Conservation (phyloP, 2,113 vertebrate genomes). For the Eulacestoma nigropectus region DNA sequence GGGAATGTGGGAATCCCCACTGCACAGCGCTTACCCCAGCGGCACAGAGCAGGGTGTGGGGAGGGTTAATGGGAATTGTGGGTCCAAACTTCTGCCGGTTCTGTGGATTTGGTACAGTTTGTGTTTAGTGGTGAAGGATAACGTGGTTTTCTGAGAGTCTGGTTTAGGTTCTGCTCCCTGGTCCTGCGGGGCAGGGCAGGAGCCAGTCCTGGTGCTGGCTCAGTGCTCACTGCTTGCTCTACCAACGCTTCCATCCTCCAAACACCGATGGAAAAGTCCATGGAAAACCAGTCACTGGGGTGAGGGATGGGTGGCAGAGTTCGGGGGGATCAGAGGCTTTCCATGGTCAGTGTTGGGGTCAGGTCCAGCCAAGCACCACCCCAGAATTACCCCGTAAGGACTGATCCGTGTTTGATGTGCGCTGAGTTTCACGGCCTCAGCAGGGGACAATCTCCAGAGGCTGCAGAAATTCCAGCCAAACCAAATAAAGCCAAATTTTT, state of each 20-base stretch:
- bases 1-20: background rate
- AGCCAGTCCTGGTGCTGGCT: background rate
- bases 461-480: background rate
- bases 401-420: background rate
- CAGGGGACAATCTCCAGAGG: background rate
- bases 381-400: rapidly evolving
- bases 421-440: background rate
- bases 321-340: rapidly evolving
- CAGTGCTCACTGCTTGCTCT: rapidly evolving
- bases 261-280: rapidly evolving
- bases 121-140: background rate
- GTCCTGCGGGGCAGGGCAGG: background rate
- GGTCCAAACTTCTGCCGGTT: background rate
- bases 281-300: background rate
- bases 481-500: background rate
- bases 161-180: background rate
- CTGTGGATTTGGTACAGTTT: background rate
- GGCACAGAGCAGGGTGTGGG: background rate
- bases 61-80: background rate
- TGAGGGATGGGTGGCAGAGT: background rate
- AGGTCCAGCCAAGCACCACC: background rate
- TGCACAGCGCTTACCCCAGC: rapidly evolving
- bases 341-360: rapidly evolving
- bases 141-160: rapidly evolving
- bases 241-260: rapidly evolving